Percentiles rank a stretch among this genome's conserved stretches.
Evolutionary conservation across 2,797 vertebrate genomes (phyloP).

Genomic region (Sitta carolinensis): DNA sequence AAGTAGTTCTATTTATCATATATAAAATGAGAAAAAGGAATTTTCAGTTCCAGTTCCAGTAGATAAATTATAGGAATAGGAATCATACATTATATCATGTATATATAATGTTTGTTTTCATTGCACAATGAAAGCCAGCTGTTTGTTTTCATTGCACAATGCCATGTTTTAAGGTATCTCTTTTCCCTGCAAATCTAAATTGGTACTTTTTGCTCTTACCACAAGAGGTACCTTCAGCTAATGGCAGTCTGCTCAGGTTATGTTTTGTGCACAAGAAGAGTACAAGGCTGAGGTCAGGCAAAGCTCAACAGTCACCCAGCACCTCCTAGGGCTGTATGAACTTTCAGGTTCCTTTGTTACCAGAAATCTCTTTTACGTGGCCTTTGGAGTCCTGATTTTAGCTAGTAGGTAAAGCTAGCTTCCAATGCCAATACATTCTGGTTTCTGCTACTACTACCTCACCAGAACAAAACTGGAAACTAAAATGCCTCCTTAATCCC

Average conservation of each 20-base stretch:
- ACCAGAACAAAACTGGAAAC: neutral
- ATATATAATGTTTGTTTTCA: neutral
- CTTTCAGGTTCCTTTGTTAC: neutral
- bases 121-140: neutral
- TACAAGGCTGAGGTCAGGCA: neutral
- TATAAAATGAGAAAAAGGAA: neutral
- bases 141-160: neutral
- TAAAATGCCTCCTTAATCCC: neutral
- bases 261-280: neutral
- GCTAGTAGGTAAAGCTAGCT: neutral
- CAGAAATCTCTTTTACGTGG: neutral
- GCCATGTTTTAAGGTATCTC: neutral
- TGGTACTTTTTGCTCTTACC: neutral
- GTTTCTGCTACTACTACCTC: neutral
- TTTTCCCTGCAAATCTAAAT: neutral
- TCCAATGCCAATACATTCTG: neutral
- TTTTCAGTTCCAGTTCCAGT: neutral
- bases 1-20: neutral
- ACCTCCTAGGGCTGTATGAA: accelerated
- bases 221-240: neutral
- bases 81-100: neutral
- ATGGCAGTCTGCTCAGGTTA: neutral
- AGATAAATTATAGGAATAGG: neutral
- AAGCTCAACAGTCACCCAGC: neutral
- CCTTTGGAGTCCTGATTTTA: neutral